Evolutionary conservation across 2,797 vertebrate genomes (phyloP).

Genomic region (Rhinatrema bivittatum): DNA sequence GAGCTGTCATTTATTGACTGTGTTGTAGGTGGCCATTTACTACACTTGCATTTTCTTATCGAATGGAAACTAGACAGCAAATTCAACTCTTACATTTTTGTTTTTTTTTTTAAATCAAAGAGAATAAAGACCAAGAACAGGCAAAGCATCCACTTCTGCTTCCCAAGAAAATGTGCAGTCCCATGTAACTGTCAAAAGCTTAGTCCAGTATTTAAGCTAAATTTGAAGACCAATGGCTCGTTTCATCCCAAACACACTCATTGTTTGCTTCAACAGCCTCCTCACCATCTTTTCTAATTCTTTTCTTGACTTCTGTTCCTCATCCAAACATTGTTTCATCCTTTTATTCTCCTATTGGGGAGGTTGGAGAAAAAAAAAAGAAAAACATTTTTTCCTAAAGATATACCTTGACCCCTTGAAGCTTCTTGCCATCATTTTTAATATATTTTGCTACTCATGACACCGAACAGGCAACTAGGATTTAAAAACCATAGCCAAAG

Average conservation of each 20-base stretch:
- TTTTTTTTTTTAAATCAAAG: slow-evolving; percentile 23
- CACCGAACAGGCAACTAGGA: no score
- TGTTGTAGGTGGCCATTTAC: no score
- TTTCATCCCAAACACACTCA: slow-evolving; percentile 78
- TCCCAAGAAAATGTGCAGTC: slow-evolving; percentile 28
- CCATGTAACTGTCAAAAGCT: slow-evolving; percentile 23
- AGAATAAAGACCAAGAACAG: slow-evolving; percentile 34
- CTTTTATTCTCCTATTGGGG: slow-evolving; percentile 96
- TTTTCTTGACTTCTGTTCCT: slow-evolving; percentile 90
- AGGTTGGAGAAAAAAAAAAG: no score
- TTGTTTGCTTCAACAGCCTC: slow-evolving; percentile 87
- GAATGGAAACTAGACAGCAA: slow-evolving; percentile 9
- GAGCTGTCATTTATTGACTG: no score
- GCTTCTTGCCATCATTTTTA: no score
- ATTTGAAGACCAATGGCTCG: slow-evolving; percentile 56
- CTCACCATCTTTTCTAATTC: slow-evolving; percentile 88
- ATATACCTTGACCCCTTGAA: no score
- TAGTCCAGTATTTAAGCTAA: slow-evolving; percentile 36
- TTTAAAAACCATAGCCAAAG: no score
- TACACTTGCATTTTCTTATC: slow-evolving; percentile 24
- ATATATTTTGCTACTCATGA: no score
- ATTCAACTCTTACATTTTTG: slow-evolving; percentile 7
- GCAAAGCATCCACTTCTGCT: slow-evolving; percentile 27
- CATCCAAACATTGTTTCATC: slow-evolving; percentile 94
- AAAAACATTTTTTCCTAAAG: no score